These are phyloP conservation scores for Pangasius macronema DNA, from an alignment of 2,797 vertebrate genomes.

Conservation along the genomic window DNA sequence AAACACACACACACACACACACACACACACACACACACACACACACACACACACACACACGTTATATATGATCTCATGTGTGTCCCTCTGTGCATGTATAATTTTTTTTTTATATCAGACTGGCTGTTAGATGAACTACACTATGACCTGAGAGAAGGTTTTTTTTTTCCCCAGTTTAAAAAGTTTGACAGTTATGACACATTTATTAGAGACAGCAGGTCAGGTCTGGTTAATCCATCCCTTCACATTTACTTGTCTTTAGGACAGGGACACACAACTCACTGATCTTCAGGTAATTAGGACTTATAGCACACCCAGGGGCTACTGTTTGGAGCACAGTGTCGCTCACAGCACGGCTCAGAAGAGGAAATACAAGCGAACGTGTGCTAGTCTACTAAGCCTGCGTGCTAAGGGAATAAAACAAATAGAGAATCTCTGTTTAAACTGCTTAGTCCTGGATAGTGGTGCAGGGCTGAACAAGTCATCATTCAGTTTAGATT, in stretches of 20 bases:
- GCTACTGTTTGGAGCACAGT: not conserved
- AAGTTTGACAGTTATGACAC: not conserved
- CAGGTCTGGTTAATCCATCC: not conserved
- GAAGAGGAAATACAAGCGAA: not conserved
- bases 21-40: not conserved
- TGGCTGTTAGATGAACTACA: not conserved
- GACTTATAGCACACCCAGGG: not conserved
- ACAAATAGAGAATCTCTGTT: not conserved
- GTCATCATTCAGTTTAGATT: not conserved
- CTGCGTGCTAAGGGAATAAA: not conserved
- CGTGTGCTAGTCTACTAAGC: not conserved
- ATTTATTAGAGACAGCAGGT: not conserved
- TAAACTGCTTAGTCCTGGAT: constrained; percentile 1
- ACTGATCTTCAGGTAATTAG: not conserved
- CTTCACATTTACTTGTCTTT: not conserved
- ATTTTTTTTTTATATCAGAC: not conserved
- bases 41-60: not conserved
- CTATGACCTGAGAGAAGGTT: not conserved
- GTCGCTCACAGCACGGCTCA: not conserved
- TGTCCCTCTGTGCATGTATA: not conserved
- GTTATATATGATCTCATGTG: not conserved
- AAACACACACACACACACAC: not conserved
- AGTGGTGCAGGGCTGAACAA: not conserved
- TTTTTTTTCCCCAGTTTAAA: not conserved
- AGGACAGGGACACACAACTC: not conserved